Evolutionary conservation across 2,888 invertebrate genomes (phyloP), one percentile per base, ranked within the genome.

Genomic region (Cactoblastis cactorum): DNA sequence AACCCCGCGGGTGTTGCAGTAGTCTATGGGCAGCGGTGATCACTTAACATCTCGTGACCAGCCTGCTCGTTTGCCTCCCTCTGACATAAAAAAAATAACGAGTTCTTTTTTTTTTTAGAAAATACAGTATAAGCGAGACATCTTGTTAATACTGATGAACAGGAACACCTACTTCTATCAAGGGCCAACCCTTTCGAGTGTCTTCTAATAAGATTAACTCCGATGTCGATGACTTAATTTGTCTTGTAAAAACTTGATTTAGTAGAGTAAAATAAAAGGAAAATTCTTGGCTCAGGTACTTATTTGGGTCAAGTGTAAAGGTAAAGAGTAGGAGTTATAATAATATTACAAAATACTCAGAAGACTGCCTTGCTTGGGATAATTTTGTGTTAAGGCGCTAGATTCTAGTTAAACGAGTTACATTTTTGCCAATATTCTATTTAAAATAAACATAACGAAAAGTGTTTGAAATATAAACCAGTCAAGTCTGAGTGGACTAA

Each of bases 141-240:
- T 22, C 37, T 17, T 17, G 14, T 17, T 15, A 37, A 14, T 5
- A 2, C 41, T 12, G 22, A 17, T n/a, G 15, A 43, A 43, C 43
- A 17, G 5, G 15, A 43, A 43, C 43, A 43, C 15, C 14, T 28
- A 28, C 43, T 28, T 43, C 15, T 15, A 43, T 43, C 14, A 43
- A 43, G 17, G 15, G 14, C 43, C 43, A 43, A 43, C 43, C 43
- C 43, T 43, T 43, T 15, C 24, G 17, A 43, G 24, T 15, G 28
- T 15, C 22, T 37, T 43, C 11, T 32, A 43, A 43, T 15, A 43
- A 32, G 43, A 15, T 43, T 32, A 32, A 43, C 43, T 32, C 28
- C 17, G 15, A 6, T 24, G 28, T 3, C 15, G 11, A 43, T 43
- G 32, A 17, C 1, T 28, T 32, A 43, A 43, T 15, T 43, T 43